Percentiles rank a stretch among this genome's conserved stretches.
These are phyloP conservation scores for Agriopis leucophaearia DNA, from an alignment of 2,888 invertebrate species.

Conservation along the genomic window DNA sequence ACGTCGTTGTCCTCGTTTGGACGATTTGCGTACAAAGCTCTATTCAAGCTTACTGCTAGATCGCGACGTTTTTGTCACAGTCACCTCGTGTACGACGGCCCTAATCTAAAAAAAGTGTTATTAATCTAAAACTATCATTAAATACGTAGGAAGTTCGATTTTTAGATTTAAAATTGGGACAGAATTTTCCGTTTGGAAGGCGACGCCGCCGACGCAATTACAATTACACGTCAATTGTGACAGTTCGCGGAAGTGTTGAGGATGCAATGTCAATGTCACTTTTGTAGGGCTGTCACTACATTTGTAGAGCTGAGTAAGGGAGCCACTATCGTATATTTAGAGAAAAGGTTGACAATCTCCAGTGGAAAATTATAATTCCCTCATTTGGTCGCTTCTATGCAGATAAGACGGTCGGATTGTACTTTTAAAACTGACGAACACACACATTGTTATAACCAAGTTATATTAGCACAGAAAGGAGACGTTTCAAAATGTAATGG, in stretches of 20 bases:
- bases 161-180: constrained; percentile 44
- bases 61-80: too few species aligned
- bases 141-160: constrained; percentile 39
- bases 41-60: neutral
- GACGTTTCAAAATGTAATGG: too few species aligned
- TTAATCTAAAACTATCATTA: constrained; percentile 6
- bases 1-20: too few species aligned
- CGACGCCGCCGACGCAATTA: constrained; percentile 55
- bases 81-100: neutral
- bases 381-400: too few species aligned
- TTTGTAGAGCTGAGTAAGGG: too few species aligned
- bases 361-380: too few species aligned
- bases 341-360: too few species aligned
- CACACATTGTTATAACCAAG: too few species aligned
- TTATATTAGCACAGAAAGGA: too few species aligned
- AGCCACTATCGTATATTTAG: neutral
- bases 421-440: too few species aligned
- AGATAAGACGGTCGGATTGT: too few species aligned
- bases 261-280: constrained; percentile 56
- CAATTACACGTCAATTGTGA: constrained; percentile 51
- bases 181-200: constrained; percentile 35
- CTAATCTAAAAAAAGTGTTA: neutral
- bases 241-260: constrained; percentile 50
- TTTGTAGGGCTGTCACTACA: constrained; percentile 50
- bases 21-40: too few species aligned